Evolutionary conservation across 2,113 vertebrate genomes (phyloP).

Genomic region (Strigops habroptila): DNA sequence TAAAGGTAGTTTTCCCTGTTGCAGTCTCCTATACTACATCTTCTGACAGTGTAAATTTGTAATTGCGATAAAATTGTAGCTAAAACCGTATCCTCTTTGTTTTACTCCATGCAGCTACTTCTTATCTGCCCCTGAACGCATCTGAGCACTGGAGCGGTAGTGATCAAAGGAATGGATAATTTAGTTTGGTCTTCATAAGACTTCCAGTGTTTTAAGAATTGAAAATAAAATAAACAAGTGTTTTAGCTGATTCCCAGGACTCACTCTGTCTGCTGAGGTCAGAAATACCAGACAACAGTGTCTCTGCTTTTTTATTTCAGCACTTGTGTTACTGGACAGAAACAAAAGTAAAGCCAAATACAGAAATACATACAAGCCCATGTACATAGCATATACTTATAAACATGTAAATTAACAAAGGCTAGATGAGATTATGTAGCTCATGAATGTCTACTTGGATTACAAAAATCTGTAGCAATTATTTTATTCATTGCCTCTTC

Average conservation of each 20-base stretch:
- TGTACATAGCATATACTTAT: neutral
- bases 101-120: neutral
- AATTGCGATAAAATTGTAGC: neutral
- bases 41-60: neutral
- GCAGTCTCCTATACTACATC: neutral
- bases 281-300: neutral
- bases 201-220: neutral
- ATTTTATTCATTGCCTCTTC: neutral
- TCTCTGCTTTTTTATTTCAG: neutral
- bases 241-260: neutral
- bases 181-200: neutral
- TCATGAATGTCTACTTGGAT: neutral
- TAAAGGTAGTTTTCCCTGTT: neutral
- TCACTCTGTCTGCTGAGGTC: neutral
- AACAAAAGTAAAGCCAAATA: neutral
- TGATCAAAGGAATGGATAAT: neutral
- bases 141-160: neutral
- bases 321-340: constrained; percentile 33
- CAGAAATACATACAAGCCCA: neutral
- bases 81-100: neutral
- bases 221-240: neutral
- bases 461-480: neutral
- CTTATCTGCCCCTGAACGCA: neutral
- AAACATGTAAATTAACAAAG: neutral
- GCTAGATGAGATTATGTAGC: neutral